Evolutionary conservation across 30 jellyfish, hydroid and myxozoan genomes (phyloP).

Genomic region (Mastigias papua): DNA sequence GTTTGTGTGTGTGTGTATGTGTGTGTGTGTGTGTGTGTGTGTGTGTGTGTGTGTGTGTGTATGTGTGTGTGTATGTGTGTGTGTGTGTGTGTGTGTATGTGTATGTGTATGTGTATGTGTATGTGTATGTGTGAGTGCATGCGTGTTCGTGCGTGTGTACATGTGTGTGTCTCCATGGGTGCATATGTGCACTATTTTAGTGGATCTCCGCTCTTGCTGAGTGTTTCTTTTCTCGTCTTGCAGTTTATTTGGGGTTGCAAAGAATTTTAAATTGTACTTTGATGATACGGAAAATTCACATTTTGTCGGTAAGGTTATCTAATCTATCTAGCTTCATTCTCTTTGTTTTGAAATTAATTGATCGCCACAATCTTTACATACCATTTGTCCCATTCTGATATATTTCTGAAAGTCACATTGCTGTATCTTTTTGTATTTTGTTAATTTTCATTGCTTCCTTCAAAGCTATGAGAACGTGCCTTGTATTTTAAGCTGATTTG

Average conservation of each 20-base stretch:
- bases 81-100: neutral
- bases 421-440: neutral
- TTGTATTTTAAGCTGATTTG: too few species aligned
- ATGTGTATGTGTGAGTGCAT: neutral
- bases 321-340: too few species aligned
- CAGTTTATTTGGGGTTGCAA: conserved; percentile 76
- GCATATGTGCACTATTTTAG: neutral
- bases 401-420: neutral
- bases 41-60: too few species aligned
- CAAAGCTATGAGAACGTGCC: neutral
- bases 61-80: too few species aligned
- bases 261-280: conserved; percentile 82
- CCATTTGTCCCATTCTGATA: neutral
- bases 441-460: neutral
- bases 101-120: neutral
- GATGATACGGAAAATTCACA: conserved; percentile 81
- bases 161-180: neutral
- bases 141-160: neutral
- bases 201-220: neutral
- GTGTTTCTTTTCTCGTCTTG: neutral
- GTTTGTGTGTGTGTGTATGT: too few species aligned
- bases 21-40: too few species aligned
- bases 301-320: conserved; percentile 95
- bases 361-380: neutral
- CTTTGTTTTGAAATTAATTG: too few species aligned